Conservation (phyloP, 2,113 vertebrate species). For the Paratilapia polleni region DNA sequence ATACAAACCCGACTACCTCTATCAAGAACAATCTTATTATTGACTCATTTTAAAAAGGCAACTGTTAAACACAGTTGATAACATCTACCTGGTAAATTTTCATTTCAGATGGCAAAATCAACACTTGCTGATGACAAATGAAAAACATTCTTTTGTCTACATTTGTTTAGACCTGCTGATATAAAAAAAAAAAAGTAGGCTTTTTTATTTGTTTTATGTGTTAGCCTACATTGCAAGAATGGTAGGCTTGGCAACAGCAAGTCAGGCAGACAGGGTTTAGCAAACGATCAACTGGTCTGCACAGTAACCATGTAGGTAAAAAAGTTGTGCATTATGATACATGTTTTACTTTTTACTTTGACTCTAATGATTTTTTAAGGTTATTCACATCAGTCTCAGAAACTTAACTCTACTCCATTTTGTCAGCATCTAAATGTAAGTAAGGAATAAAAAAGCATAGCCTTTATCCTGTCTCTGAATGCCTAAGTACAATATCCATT, state of each 20-base stretch:
- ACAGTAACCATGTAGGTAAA: background rate
- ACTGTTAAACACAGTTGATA: background rate
- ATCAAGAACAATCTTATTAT: background rate
- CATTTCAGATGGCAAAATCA: no score
- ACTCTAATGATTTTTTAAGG: background rate
- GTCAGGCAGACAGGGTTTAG: background rate
- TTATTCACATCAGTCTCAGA: background rate
- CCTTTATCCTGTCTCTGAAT: constrained; percentile 25
- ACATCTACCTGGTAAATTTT: background rate
- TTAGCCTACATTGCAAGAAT: background rate
- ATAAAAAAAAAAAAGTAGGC: no score
- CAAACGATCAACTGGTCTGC: background rate
- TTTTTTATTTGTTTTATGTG: no score
- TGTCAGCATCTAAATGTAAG: background rate
- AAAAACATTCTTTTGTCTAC: no score
- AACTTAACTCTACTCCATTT: background rate
- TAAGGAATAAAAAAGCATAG: constrained; percentile 36
- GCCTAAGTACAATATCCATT: constrained; percentile 27
- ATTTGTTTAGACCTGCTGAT: no score
- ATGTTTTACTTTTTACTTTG: background rate
- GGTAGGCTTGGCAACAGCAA: accelerated
- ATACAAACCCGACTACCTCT: background rate
- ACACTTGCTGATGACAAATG: no score
- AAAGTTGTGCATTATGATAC: background rate
- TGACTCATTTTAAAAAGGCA: background rate